Evolutionary conservation across 2,113 vertebrate species (phyloP).

Genomic region (Corynorhinus townsendii): DNA sequence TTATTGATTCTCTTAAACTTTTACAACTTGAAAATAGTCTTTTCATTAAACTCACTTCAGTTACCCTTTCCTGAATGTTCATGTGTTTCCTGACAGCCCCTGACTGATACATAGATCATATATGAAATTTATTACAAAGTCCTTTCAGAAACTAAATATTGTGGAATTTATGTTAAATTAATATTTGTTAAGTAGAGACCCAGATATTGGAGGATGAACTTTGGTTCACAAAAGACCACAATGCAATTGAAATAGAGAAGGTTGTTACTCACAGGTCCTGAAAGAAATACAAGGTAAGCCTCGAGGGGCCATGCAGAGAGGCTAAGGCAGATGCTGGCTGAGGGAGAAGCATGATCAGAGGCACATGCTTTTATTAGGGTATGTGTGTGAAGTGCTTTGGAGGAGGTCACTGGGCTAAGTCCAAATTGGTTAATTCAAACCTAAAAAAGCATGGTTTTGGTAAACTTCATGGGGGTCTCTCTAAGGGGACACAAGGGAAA

Average conservation of each 20-base stretch:
- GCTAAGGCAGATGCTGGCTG: background rate
- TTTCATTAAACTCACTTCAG: background rate
- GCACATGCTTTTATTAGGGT: background rate
- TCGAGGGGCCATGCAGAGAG: background rate
- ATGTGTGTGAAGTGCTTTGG: background rate
- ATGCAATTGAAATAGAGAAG: background rate
- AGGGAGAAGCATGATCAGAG: background rate
- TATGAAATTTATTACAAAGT: background rate
- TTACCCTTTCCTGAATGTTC: background rate
- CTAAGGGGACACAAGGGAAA: background rate
- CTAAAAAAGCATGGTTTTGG: background rate
- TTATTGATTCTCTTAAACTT: background rate
- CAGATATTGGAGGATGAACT: background rate
- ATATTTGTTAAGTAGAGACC: background rate
- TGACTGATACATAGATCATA: background rate
- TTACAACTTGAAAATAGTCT: background rate
- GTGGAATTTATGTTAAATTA: background rate
- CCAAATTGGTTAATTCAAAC: background rate
- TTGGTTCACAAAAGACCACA: background rate
- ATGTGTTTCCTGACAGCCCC: background rate
- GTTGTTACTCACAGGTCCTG: background rate
- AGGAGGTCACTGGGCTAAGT: background rate
- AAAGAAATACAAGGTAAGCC: background rate
- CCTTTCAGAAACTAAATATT: background rate
- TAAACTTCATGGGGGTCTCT: background rate